Evolutionary conservation across 2,888 invertebrate species (phyloP), one percentile per base, ranked within the genome.

Genomic region (Ceramica pisi): DNA sequence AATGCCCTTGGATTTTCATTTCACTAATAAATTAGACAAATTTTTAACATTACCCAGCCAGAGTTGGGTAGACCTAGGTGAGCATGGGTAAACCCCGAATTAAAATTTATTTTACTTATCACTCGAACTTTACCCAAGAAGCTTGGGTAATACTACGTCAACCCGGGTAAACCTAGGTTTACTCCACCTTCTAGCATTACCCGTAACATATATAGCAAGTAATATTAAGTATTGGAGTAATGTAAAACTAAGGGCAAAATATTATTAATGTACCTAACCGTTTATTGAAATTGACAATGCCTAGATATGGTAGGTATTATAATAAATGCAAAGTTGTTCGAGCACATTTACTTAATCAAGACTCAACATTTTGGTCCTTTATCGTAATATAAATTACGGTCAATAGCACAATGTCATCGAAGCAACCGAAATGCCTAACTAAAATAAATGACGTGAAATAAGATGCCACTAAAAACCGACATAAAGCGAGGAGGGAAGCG

Each of bases 371-470:
- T 26, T 51, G 19, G 48, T 38, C 48, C 31, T n/a, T 55, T 23
- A 48, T 19, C 31, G n/a, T 53, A 60, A 31, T 38, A 78, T 31
- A 46, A 51, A 78, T 78, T 35, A 44, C 50, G 12, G 44, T 56
- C 57, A 63, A 81, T 51, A 46, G 14, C 50, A 56, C 56, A 75
- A 84, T 89, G 86, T 89, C 88, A 89, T 84, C 87, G 46, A 79
- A 84, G 81, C 74, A 72, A 75, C 78, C 83, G 85, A 72, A 87
- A 87, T 79, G 82, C 83, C 74, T 81, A 85, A 87, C 87, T 86
- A 87, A 89, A 91, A 92, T 88, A 89, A 89, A 87, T 88, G 87
- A 87, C 85, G 86, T 88, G 87, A 89, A 90, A 90, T 89, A 90
- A 88, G 87, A 88, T 80, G 86, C 87, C 83, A 84, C 85, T 83